A percentile compares a stretch with the other conserved stretches of the same genome.
These are phyloP conservation scores for Misgurnus anguillicaudatus DNA, from an alignment of 2,113 vertebrate species.

Conservation along the genomic window DNA sequence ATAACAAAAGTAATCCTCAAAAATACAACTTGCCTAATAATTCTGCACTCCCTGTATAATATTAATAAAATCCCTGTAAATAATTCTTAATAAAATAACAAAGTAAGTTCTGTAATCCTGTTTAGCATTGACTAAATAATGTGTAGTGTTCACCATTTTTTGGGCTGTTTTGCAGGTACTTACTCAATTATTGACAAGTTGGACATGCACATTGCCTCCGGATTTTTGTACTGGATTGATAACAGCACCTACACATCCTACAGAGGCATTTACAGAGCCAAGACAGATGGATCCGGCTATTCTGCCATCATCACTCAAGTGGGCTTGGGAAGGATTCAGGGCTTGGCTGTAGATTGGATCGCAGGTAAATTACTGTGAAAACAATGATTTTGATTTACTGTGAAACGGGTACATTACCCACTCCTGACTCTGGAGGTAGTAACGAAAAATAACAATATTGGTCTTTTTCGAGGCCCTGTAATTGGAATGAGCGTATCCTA, in stretches of 20 bases:
- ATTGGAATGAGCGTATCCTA: too few relatives aligned
- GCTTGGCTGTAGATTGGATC: slow-evolving; percentile 74
- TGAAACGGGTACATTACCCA: too few relatives aligned
- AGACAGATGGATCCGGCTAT: slow-evolving; percentile 66
- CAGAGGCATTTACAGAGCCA: slow-evolving; percentile 65
- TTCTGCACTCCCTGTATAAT: too few relatives aligned
- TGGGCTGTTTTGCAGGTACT: slow-evolving; percentile 49
- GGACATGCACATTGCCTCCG: slow-evolving; percentile 68
- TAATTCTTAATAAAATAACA: too few relatives aligned
- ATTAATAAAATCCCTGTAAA: too few relatives aligned
- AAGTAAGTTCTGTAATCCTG: not conserved
- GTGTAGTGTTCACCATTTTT: not conserved
- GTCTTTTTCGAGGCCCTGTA: too few relatives aligned
- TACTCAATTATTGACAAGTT: slow-evolving; percentile 57
- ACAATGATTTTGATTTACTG: not conserved
- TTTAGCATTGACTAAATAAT: not conserved
- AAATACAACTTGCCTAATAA: too few relatives aligned
- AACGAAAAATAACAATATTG: not conserved
- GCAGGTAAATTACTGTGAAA: slow-evolving; percentile 58
- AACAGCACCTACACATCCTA: slow-evolving; percentile 62
- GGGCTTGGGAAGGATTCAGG: slow-evolving; percentile 67
- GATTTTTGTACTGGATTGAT: slow-evolving; percentile 70
- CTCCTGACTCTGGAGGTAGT: too few relatives aligned
- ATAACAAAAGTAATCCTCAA: too few relatives aligned
- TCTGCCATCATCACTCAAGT: slow-evolving; percentile 61